These are phyloP conservation scores for Bambusicola thoracicus DNA, from an alignment of 2,113 vertebrate genomes.

Conservation along the genomic window DNA sequence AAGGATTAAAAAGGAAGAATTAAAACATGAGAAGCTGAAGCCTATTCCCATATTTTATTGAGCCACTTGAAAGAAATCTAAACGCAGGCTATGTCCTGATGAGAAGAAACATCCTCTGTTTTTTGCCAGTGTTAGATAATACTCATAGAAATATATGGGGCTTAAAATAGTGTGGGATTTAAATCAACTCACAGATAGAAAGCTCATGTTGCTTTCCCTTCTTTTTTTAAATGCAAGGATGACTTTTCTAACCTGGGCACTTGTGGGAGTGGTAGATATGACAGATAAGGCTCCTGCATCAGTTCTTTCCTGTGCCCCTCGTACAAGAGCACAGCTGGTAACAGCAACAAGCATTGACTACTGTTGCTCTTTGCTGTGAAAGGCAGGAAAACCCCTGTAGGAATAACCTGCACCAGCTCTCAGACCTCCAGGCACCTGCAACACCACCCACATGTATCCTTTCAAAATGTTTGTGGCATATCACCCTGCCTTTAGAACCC, in stretches of 20 bases:
- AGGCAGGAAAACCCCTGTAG: background rate
- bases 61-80: conserved; percentile 38
- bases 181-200: background rate
- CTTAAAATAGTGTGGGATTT: conserved; percentile 7
- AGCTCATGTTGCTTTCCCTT: background rate
- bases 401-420: background rate
- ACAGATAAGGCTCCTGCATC: background rate
- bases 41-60: conserved; percentile 31
- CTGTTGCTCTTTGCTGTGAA: background rate
- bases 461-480: background rate
- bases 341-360: background rate
- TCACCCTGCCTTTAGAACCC: background rate
- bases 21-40: conserved; percentile 57
- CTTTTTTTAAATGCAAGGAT: background rate
- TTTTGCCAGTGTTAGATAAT: conserved; percentile 28
- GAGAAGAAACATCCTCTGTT: conserved; percentile 11
- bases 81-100: conserved; percentile 7
- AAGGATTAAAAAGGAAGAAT: conserved; percentile 52
- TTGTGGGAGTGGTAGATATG: background rate
- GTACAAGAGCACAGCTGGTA: background rate
- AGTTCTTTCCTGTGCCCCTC: background rate
- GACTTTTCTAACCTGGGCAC: background rate
- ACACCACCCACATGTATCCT: rapidly evolving
- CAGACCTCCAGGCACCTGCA: background rate
- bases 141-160: background rate